phyloP scores from a whole-genome alignment of 53 echinoderm and acorn worm species.

The Stichopus horrens region DNA sequence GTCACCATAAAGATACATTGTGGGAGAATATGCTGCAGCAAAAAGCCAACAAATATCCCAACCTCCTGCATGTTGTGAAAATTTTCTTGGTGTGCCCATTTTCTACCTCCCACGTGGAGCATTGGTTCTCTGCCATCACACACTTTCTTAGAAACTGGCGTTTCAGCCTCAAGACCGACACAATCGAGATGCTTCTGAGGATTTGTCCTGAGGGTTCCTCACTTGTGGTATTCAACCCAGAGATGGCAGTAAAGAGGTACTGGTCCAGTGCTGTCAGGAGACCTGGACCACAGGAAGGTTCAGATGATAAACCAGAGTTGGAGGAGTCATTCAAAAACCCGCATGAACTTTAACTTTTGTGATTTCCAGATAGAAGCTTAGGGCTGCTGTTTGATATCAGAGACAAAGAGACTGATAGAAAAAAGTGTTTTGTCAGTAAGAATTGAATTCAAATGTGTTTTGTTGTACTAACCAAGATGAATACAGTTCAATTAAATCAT shows the following conservation, averaged over 20 bases:
- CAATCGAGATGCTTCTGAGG: slow-evolving; percentile 45
- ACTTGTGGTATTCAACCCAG: slow-evolving; percentile 27
- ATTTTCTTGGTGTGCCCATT: slow-evolving; percentile 55
- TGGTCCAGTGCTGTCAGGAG: slow-evolving; percentile 30
- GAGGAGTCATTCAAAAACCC: too few relatives aligned
- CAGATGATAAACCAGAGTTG: neutral
- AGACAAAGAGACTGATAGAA: too few relatives aligned
- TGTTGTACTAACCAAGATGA: too few relatives aligned
- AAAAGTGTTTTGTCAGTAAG: too few relatives aligned
- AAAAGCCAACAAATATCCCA: slow-evolving; percentile 35
- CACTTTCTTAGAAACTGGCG: slow-evolving; percentile 57
- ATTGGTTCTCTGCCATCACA: slow-evolving; percentile 58
- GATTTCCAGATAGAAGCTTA: too few relatives aligned
- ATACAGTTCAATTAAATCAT: too few relatives aligned
- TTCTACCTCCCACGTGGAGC: slow-evolving; percentile 55
- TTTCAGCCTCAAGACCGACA: slow-evolving; percentile 49
- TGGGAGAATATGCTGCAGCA: slow-evolving; percentile 25
- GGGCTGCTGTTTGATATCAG: too few relatives aligned
- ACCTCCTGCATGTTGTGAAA: slow-evolving; percentile 50
- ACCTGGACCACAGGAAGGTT: slow-evolving; percentile 29
- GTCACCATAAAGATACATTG: neutral
- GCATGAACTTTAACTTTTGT: too few relatives aligned
- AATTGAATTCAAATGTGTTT: too few relatives aligned
- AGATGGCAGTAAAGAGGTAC: slow-evolving; percentile 52
- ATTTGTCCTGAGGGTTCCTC: slow-evolving; percentile 44